Evolutionary conservation across 1,140 invertebrate species (phyloP).

Genomic region (Lethocerus indicus): DNA sequence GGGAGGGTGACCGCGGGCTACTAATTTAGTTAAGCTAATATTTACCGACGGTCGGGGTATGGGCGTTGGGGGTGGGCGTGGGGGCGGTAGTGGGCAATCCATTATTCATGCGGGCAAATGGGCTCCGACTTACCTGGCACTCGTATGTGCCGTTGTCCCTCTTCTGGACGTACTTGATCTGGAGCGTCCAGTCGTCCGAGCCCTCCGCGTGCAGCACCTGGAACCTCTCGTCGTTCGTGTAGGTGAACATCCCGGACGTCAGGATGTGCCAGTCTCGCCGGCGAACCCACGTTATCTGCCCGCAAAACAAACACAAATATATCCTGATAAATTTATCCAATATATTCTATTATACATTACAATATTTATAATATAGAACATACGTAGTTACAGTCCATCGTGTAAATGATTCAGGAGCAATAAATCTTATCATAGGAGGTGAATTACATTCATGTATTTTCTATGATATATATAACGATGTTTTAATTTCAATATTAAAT

Average conservation of each 20-base stretch:
- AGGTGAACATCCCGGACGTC: constrained; percentile 73
- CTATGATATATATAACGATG: no score
- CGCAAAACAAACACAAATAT: constrained; percentile 2
- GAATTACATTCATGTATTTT: no score
- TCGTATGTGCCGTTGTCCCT: constrained; percentile 87
- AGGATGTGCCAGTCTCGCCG: constrained; percentile 82
- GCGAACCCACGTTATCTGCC: constrained; percentile 78
- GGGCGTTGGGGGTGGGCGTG: no score
- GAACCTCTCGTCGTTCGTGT: constrained; percentile 83
- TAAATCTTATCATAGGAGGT: not conserved
- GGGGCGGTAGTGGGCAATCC: no score
- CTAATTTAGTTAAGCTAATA: no score
- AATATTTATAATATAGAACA: not conserved
- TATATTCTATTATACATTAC: not conserved
- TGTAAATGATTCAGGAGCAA: not conserved
- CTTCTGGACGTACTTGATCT: constrained; percentile 83
- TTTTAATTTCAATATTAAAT: no score
- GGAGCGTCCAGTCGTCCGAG: constrained; percentile 76
- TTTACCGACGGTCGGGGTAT: no score
- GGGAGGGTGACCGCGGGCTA: no score
- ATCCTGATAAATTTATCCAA: not conserved
- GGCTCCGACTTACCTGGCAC: constrained; percentile 83
- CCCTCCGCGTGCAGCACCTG: constrained; percentile 55
- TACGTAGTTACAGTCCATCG: not conserved
- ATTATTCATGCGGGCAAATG: no score